phyloP scores from a whole-genome alignment of 2,888 invertebrate genomes.

The Diloba caeruleocephala region DNA sequence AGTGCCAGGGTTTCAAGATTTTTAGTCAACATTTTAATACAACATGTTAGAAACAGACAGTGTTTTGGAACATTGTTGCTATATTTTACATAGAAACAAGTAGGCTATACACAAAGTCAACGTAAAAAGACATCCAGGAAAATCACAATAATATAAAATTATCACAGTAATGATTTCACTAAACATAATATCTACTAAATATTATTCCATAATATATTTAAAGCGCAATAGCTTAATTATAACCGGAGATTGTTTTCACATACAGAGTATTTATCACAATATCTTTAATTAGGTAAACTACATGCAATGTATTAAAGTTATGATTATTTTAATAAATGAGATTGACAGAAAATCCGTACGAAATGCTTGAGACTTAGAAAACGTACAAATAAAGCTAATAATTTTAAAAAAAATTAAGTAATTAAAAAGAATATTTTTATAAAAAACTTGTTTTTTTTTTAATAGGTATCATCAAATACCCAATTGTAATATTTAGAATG shows the following conservation, averaged over 20 bases:
- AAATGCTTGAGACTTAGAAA: constrained; percentile 40
- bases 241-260: constrained; percentile 20
- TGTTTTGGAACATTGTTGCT: constrained; percentile 32
- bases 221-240: constrained; percentile 38
- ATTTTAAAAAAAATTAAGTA: constrained; percentile 25
- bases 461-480: constrained; percentile 12
- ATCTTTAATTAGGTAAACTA: constrained; percentile 11
- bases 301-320: constrained; percentile 13
- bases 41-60: constrained; percentile 38
- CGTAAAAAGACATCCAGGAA: constrained; percentile 21
- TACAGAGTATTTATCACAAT: constrained; percentile 42
- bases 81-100: constrained; percentile 20
- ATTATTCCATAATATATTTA: constrained; percentile 31
- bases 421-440: background rate
- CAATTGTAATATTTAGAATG: background rate
- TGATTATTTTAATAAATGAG: constrained; percentile 16
- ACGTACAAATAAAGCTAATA: constrained; percentile 21
- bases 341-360: constrained; percentile 13
- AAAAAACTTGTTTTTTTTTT: constrained; percentile 6
- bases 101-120: constrained; percentile 24
- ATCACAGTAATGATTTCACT: constrained; percentile 57
- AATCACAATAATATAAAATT: constrained; percentile 56
- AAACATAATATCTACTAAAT: too few relatives aligned
- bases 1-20: constrained; percentile 23
- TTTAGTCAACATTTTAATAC: constrained; percentile 26